Evolutionary conservation across 2,888 invertebrate genomes (phyloP), one percentile per base, ranked within the genome.

Genomic region (Balanococcus diminutus): DNA sequence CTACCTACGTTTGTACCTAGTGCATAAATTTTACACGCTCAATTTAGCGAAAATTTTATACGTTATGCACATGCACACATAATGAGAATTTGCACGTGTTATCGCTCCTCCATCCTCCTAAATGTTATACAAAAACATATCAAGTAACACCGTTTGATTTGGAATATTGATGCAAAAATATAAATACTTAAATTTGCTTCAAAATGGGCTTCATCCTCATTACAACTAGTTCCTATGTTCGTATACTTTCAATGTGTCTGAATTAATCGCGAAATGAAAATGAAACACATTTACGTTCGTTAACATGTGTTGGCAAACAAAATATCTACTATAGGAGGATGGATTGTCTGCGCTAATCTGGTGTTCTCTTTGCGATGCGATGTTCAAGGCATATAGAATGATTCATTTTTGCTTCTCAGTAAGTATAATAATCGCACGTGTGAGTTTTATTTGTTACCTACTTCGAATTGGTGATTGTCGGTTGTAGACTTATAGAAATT

Each of bases 331-430:
- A 36, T 19, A 56, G 56, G 56, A 56, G 8, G 22, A 9, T 14
- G 22, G 19, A 22, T 56, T 56, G 22, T 19, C 22, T 22, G 22
- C 46, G 5, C 31, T 67, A 16, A 67, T 67, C 25, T 67, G 22
- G 56, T 22, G 61, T 67, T 51, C 51, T 51, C n/a, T n/a, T n/a
- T n/a, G n/a, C n/a, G 61, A 5, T 61, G 16, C n/a, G n/a, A 31
- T 6, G 72, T 72, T 72, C 31, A 31, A 72, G 31, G 28, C 72
- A 42, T 11, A 67, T 72, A 6, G 31, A 36, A 36, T 79, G 75
- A 79, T 36, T 79, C 75, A 79, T 79, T 79, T 36, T 67, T n/a
- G 9, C 72, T 79, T 79, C 75, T 79, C 36, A 22, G 75, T 36
- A 28, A 9, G 32, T 36, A 67, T 79, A 36, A n/a, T 79, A 36